Conservation (phyloP, 2,113 vertebrate species). For the Orientallactaga bullata region DNA sequence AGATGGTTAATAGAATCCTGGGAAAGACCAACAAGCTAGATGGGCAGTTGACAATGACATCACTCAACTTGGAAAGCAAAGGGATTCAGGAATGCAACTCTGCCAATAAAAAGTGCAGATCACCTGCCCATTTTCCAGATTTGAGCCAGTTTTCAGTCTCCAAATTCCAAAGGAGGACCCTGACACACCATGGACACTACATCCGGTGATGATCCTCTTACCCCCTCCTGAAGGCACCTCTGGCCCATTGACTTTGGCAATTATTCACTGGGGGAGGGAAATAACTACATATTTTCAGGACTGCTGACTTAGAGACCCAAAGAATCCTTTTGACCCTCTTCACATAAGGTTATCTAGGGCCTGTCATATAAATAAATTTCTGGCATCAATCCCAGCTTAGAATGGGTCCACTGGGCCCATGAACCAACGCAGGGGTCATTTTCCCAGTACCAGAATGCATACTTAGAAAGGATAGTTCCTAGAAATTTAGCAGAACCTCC, state of each 20-base stretch:
- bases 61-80: neutral
- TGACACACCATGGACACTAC: neutral
- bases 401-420: slow-evolving; percentile 7
- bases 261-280: slow-evolving; percentile 14
- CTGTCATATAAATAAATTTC: slow-evolving; percentile 57
- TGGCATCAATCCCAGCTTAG: slow-evolving; percentile 11
- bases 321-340: neutral
- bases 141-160: slow-evolving; percentile 16
- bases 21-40: neutral
- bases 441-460: neutral
- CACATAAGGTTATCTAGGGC: neutral
- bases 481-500: neutral
- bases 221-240: slow-evolving; percentile 1
- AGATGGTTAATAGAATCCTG: neutral
- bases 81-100: neutral
- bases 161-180: neutral
- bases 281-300: slow-evolving; percentile 54
- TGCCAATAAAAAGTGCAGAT: neutral
- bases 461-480: neutral
- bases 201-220: neutral
- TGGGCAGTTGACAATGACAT: neutral
- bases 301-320: neutral
- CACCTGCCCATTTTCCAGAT: slow-evolving; percentile 6
- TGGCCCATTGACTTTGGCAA: neutral
- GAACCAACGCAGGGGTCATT: slow-evolving; percentile 17